Base-by-base conservation (phyloP, 2,113 vertebrate genomes). In the Psophia crepitans region DNA sequence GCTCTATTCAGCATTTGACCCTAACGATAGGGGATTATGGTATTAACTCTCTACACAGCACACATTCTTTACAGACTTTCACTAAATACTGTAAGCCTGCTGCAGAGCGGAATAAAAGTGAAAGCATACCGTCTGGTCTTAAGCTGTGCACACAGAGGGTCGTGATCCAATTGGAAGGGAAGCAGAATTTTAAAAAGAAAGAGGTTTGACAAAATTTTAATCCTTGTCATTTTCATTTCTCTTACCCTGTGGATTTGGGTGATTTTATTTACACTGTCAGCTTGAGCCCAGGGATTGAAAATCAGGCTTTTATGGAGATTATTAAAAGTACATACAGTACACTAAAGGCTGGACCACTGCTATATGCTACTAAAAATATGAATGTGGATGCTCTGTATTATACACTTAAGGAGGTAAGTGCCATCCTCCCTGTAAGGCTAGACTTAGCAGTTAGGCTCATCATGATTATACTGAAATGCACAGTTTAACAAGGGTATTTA, bases 201-300 rank as follows among this genome's bases (percentile, higher is more conserved):
- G 98, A 98, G 98, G 98, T 98, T 98, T 98, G 98, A 98, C 98
- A 98, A 98, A 98, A 98, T 98, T 99, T 99, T 99, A 99, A 99
- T 99, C 99, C 98, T 98, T 98, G 98, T 99, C 99, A 99, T 99
- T 99, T 99, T 99, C 98, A 99, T 99, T 99, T 99, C 99, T 99
- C 98, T 98, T 99, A 98, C 99, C 98, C 98, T 98, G 99, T 99
- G 99, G 99, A 99, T 99, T 99, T 99, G 99, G 98, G 99, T 99
- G 99, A 99, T 99, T 99, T 99, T 99, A 99, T 99, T 99, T 99
- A 99, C 99, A 99, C 99, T 99, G 99, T 99, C 99, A 99, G 99
- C 98, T 99, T 99, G 99, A 99, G 99, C 98, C 98, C 97, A 98
- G 98, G 98, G 99, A 99, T 99, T 99, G 99, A 98, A 99, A 99